phyloP scores from a whole-genome alignment of 2,113 vertebrate species.

The Calidris pygmaea region DNA sequence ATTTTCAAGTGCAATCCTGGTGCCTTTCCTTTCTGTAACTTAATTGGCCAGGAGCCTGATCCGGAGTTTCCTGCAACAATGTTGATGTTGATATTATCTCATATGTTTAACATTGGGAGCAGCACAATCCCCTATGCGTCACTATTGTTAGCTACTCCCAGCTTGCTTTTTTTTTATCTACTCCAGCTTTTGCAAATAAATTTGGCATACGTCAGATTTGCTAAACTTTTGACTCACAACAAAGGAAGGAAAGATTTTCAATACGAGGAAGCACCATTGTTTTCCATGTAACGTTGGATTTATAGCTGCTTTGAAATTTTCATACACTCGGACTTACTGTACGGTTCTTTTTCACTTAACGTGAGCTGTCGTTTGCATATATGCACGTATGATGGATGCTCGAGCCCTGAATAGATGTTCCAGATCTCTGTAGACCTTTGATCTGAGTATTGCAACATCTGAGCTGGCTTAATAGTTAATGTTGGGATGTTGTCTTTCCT shows the following conservation, averaged over 20 bases:
- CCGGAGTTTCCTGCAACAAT: neutral
- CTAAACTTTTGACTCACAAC: conserved; percentile 55
- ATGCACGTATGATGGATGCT: neutral
- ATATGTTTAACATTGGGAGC: neutral
- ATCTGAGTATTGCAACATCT: conserved; percentile 25
- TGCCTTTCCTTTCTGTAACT: neutral
- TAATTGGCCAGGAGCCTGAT: neutral
- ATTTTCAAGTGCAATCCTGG: neutral
- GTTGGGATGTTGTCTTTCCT: conserved; percentile 8
- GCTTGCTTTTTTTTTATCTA: neutral
- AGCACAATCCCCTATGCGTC: neutral
- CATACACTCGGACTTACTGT: neutral
- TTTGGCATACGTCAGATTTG: conserved; percentile 14
- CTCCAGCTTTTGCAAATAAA: conserved; percentile 16
- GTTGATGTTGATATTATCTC: conserved; percentile 14
- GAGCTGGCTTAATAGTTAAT: conserved; percentile 57
- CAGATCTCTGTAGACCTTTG: conserved; percentile 41
- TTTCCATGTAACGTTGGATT: neutral
- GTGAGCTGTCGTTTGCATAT: neutral
- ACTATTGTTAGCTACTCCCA: conserved; percentile 17
- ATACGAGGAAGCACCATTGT: conserved; percentile 67
- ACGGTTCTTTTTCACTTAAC: neutral
- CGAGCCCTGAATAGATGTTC: neutral
- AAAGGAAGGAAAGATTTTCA: conserved; percentile 71
- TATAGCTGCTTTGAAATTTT: conserved; percentile 36